These are phyloP conservation scores for Loriculus beryllinus DNA, from an alignment of 2,797 vertebrate species.

Conservation along the genomic window DNA sequence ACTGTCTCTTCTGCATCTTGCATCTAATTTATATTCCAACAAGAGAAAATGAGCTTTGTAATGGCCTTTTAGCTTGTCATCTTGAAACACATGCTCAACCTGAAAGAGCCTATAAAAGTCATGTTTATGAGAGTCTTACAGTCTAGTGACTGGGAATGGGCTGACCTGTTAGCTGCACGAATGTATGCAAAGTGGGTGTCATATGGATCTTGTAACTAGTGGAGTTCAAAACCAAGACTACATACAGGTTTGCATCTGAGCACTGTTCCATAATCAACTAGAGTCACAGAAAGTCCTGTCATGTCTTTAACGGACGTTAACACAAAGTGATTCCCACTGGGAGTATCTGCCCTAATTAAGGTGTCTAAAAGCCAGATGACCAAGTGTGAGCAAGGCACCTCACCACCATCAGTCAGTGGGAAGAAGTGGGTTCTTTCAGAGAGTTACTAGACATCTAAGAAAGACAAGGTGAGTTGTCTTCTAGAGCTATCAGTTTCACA, in stretches of 20 bases:
- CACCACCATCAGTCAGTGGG: not conserved
- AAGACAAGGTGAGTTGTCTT: not conserved
- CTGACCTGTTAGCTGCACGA: not conserved
- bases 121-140: not conserved
- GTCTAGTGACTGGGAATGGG: not conserved
- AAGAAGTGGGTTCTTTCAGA: not conserved
- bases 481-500: not conserved
- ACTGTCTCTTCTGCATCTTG: conserved; percentile 25
- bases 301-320: not conserved
- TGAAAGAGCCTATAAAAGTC: not conserved
- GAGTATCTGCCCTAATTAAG: not conserved
- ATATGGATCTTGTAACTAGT: not conserved
- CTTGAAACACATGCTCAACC: conserved; percentile 1
- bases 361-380: not conserved
- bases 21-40: conserved; percentile 49
- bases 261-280: not conserved
- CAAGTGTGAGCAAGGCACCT: not conserved
- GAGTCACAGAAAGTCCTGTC: not conserved
- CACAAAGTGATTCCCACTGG: not conserved
- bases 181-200: not conserved
- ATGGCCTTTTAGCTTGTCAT: conserved; percentile 56
- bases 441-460: not conserved
- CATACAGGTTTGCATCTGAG: not conserved
- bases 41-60: conserved; percentile 44
- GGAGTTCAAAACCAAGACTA: not conserved